These are phyloP conservation scores for Telmatherina bonti DNA, from an alignment of 2,797 vertebrate species.

Conservation along the genomic window DNA sequence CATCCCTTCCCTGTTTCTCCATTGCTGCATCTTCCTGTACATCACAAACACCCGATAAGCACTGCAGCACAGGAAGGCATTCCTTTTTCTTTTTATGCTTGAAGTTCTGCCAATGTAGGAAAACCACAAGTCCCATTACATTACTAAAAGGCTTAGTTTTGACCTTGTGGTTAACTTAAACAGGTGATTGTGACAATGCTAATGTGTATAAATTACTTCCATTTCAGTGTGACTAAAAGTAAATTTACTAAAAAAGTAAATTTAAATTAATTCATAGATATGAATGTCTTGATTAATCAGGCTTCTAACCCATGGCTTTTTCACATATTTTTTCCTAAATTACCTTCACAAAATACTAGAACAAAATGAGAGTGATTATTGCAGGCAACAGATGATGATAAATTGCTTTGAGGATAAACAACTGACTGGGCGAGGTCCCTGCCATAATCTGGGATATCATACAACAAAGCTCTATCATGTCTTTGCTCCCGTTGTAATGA, in stretches of 20 bases:
- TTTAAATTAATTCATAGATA: background rate
- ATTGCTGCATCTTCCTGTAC: conserved; percentile 15
- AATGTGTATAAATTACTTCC: conserved; percentile 14
- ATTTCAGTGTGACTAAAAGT: background rate
- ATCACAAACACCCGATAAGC: conserved; percentile 9
- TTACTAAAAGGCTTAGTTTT: background rate
- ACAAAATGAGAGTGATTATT: background rate
- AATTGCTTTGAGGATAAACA: background rate
- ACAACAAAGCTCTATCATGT: background rate
- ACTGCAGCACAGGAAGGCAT: background rate
- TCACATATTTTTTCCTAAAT: background rate
- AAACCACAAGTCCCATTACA: background rate
- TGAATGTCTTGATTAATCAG: background rate
- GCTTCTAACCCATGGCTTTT: background rate
- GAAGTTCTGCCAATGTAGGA: background rate
- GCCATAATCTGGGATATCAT: background rate
- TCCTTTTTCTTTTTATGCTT: background rate
- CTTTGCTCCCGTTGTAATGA: background rate
- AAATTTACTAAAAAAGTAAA: background rate
- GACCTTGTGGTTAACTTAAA: background rate
- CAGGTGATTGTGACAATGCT: background rate
- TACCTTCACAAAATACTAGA: background rate
- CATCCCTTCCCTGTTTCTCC: conserved; percentile 21
- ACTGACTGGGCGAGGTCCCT: background rate
- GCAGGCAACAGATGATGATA: background rate